Conservation (phyloP, 2,888 invertebrate species). For the Linyphia triangularis region DNA sequence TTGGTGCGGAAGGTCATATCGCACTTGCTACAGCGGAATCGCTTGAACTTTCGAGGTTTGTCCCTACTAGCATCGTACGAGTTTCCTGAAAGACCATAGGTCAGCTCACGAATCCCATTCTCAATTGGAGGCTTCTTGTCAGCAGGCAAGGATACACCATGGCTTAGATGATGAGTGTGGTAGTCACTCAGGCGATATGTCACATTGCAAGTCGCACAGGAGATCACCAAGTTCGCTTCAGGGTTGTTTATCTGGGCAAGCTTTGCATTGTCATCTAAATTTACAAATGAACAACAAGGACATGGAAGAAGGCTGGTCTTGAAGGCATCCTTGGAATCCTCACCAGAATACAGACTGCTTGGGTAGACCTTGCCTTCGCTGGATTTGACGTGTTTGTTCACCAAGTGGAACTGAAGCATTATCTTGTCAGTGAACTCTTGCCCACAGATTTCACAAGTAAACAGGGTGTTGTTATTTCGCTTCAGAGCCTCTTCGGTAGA, state of each 20-base stretch:
- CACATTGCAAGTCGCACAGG: slow-evolving; percentile 56
- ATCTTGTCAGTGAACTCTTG: slow-evolving; percentile 80
- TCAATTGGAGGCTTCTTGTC: slow-evolving; percentile 40
- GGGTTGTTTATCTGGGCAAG: slow-evolving; percentile 39
- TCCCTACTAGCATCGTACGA: slow-evolving; percentile 3
- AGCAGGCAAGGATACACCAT: slow-evolving; percentile 49
- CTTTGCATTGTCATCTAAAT: slow-evolving; percentile 56
- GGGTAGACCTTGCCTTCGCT: slow-evolving; percentile 40
- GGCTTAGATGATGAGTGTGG: slow-evolving; percentile 64
- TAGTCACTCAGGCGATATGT: slow-evolving; percentile 66
- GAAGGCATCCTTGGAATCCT: slow-evolving; percentile 41
- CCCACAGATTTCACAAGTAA: slow-evolving; percentile 79
- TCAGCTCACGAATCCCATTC: slow-evolving; percentile 56
- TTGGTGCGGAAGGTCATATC: slow-evolving; percentile 78
- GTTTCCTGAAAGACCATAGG: slow-evolving; percentile 48
- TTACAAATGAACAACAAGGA: slow-evolving; percentile 70
- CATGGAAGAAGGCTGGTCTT: slow-evolving; percentile 56
- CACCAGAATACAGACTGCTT: slow-evolving; percentile 18
- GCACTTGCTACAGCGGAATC: slow-evolving; percentile 79
- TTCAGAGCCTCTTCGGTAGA: slow-evolving; percentile 24
- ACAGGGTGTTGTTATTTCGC: slow-evolving; percentile 21
- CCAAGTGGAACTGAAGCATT: slow-evolving; percentile 81
- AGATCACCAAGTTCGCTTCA: slow-evolving; percentile 48
- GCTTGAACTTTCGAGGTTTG: slow-evolving; percentile 73
- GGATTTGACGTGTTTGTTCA: slow-evolving; percentile 79